phyloP scores from a whole-genome alignment of 2,113 vertebrate species.

The Atractosteus spatula region DNA sequence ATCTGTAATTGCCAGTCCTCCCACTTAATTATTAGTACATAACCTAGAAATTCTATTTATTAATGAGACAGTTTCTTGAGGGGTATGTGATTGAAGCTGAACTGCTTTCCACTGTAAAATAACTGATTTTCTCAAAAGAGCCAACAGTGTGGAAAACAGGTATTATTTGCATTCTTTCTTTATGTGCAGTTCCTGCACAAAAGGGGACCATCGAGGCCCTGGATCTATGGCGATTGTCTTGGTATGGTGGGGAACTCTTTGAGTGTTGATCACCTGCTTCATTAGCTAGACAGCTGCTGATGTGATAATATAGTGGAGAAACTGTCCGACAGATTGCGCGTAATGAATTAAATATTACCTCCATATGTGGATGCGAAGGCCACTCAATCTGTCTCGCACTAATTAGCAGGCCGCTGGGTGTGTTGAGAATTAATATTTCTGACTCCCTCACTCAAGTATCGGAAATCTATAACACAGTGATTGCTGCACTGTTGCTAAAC shows the following conservation, averaged over 20 bases:
- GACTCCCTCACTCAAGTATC: not conserved
- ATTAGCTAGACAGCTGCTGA: not conserved
- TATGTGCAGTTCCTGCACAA: no score
- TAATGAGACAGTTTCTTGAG: no score
- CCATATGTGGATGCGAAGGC: slow-evolving; percentile 11
- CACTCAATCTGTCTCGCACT: slow-evolving; percentile 10
- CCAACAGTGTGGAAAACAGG: no score
- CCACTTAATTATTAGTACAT: no score
- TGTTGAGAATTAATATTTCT: slow-evolving; percentile 17
- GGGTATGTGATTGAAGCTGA: no score
- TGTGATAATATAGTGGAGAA: slow-evolving; percentile 1
- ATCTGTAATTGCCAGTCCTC: no score
- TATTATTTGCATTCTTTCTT: no score
- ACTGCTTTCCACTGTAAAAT: no score
- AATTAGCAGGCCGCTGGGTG: slow-evolving; percentile 20
- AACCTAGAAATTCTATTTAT: no score
- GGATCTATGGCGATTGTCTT: no score
- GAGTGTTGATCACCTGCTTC: not conserved
- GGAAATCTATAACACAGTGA: slow-evolving; percentile 7
- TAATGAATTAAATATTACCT: slow-evolving; percentile 30
- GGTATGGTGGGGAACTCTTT: not conserved
- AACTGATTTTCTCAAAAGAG: no score
- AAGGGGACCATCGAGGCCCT: no score
- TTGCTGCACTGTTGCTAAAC: not conserved
- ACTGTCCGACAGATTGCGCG: slow-evolving; percentile 22